Conservation (phyloP, 2,797 vertebrate genomes). For the Esox masquinongy region DNA sequence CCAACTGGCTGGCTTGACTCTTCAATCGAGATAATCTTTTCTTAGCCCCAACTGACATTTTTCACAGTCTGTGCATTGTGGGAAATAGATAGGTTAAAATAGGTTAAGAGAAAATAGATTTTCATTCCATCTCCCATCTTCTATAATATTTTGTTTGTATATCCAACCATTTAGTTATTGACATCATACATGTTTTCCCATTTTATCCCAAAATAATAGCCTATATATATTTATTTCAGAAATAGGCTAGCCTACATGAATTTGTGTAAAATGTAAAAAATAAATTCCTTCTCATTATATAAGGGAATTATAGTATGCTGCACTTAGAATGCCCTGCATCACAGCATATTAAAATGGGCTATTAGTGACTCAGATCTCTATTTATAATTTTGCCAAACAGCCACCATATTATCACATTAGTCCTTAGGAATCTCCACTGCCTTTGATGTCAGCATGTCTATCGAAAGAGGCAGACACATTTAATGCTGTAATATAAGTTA, state of each 20-base stretch:
- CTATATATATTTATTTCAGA: background rate
- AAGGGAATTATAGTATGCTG: background rate
- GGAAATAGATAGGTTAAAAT: conserved; percentile 14
- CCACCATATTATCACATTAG: conserved; percentile 30
- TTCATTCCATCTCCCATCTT: conserved; percentile 34
- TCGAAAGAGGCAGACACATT: background rate
- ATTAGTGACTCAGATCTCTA: conserved; percentile 26
- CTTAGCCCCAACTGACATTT: conserved; percentile 50
- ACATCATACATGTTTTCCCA: background rate
- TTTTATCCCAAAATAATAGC: background rate
- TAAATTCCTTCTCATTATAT: background rate
- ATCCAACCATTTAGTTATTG: background rate
- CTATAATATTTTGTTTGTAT: conserved; percentile 8
- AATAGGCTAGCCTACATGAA: background rate
- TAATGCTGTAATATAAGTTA: background rate
- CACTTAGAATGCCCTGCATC: background rate
- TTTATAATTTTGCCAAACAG: conserved; percentile 21
- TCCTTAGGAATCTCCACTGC: conserved; percentile 30
- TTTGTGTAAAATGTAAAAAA: background rate
- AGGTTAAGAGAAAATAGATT: conserved; percentile 40
- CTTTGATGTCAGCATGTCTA: conserved; percentile 26
- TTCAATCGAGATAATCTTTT: conserved; percentile 31
- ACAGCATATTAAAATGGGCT: background rate
- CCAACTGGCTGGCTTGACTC: conserved; percentile 32
- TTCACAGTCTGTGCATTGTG: conserved; percentile 56